A percentile compares a stretch with the other conserved stretches of the same genome.
phyloP scores from a whole-genome alignment of 1,140 invertebrate genomes.

The Brachionus rotundiformis region DNA sequence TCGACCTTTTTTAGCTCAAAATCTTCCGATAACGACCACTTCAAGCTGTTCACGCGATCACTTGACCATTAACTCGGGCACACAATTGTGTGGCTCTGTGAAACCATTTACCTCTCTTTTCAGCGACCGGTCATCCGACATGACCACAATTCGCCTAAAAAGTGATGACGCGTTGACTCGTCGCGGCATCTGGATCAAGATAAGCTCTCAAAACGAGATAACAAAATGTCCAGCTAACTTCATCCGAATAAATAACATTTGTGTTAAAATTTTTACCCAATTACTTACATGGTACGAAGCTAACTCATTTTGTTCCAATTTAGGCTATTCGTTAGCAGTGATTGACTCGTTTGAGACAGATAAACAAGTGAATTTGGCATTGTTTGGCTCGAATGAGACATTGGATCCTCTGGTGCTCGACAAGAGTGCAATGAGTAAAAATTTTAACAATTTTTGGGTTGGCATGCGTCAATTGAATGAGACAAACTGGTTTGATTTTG shows the following conservation, averaged over 20 bases:
- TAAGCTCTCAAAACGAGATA: background rate
- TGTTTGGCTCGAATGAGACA: background rate
- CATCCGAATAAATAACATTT: background rate
- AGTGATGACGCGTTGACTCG: slow-evolving; percentile 22
- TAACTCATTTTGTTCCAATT: background rate
- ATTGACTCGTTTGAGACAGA: slow-evolving; percentile 14
- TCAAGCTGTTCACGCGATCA: background rate
- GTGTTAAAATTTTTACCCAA: slow-evolving; percentile 1
- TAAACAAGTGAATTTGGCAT: background rate
- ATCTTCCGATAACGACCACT: background rate
- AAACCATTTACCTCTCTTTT: background rate
- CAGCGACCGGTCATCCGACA: no score
- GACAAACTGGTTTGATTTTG: slow-evolving; percentile 17
- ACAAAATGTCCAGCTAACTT: background rate
- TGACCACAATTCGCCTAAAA: background rate
- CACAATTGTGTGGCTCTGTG: background rate
- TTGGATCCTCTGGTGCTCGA: background rate
- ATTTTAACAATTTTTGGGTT: slow-evolving; percentile 3
- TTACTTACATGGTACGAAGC: slow-evolving; percentile 28
- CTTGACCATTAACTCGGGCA: background rate
- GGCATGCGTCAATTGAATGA: slow-evolving; percentile 25
- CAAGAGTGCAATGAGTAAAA: background rate
- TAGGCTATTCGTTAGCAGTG: background rate
- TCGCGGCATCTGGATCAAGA: slow-evolving; percentile 15
- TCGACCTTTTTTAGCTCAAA: background rate